A percentile compares a stretch with the other conserved stretches of the same genome.
phyloP scores from a whole-genome alignment of 2,888 invertebrate genomes.

The Iphiclides podalirius region DNA sequence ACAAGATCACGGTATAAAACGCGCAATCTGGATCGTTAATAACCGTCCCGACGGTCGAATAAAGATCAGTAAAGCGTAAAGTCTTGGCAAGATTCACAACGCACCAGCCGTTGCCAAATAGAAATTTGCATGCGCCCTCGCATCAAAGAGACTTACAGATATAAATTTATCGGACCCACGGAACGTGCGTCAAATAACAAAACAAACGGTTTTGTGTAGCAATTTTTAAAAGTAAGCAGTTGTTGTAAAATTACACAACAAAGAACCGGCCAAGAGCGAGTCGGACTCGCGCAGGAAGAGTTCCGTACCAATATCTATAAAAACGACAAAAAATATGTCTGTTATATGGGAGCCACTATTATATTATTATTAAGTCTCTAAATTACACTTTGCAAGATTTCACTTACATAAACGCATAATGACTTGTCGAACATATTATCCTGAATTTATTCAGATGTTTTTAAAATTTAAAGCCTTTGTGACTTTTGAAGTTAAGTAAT shows the following conservation, averaged over 20 bases:
- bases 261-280: no score
- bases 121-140: conserved; percentile 20
- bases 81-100: conserved; percentile 23
- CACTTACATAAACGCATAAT: no score
- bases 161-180: conserved; percentile 12
- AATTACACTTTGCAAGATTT: no score
- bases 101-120: conserved; percentile 23
- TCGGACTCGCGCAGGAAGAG: no score
- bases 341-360: no score
- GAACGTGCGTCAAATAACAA: conserved; percentile 12
- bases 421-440: no score
- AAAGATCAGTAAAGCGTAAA: conserved; percentile 23
- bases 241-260: not conserved
- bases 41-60: conserved; percentile 21
- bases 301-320: no score
- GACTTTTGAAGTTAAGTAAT: no score
- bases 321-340: no score
- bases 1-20: conserved; percentile 19
- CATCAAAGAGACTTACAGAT: conserved; percentile 18
- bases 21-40: conserved; percentile 22
- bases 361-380: no score
- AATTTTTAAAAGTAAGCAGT: not conserved
- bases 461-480: no score
- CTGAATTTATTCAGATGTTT: no score
- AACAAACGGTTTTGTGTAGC: not conserved